Percentiles rank a stretch among this genome's conserved stretches.
These are phyloP conservation scores for Pseudococcus longispinus DNA, from an alignment of 2,888 invertebrate genomes.

Conservation along the genomic window DNA sequence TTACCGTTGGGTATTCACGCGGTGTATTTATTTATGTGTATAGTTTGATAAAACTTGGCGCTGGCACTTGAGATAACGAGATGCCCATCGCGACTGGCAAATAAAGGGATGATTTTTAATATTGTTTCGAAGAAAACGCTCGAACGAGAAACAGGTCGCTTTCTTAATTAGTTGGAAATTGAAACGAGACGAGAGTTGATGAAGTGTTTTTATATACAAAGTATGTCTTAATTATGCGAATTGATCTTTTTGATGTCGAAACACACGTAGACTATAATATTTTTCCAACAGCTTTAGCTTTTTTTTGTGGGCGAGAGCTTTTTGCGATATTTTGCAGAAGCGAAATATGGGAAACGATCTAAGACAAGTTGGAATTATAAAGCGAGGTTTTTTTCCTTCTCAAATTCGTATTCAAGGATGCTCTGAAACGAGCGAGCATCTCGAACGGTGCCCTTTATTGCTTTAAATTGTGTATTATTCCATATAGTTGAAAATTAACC, in stretches of 20 bases:
- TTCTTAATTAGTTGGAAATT: background rate
- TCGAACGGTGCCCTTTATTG: no score
- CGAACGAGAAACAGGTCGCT: background rate
- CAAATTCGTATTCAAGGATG: background rate
- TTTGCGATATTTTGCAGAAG: background rate
- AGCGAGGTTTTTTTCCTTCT: background rate
- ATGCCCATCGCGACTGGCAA: background rate
- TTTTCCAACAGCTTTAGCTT: background rate
- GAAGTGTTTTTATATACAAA: background rate
- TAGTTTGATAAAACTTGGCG: background rate
- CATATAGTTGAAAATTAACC: background rate
- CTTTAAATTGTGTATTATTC: no score
- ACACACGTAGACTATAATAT: background rate
- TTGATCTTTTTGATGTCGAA: background rate
- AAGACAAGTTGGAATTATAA: no score
- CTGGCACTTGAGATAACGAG: background rate
- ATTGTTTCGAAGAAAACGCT: background rate
- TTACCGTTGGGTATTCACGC: background rate
- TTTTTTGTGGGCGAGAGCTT: background rate
- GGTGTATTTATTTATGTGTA: background rate
- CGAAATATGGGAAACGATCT: no score
- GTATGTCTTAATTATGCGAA: background rate
- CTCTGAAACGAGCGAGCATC: background rate
- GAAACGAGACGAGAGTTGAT: background rate
- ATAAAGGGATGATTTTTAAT: slow-evolving; percentile 5